Evolutionary conservation across 2,888 invertebrate species (phyloP), one percentile per base, ranked within the genome.

Genomic region (Hydropsyche betteni): DNA sequence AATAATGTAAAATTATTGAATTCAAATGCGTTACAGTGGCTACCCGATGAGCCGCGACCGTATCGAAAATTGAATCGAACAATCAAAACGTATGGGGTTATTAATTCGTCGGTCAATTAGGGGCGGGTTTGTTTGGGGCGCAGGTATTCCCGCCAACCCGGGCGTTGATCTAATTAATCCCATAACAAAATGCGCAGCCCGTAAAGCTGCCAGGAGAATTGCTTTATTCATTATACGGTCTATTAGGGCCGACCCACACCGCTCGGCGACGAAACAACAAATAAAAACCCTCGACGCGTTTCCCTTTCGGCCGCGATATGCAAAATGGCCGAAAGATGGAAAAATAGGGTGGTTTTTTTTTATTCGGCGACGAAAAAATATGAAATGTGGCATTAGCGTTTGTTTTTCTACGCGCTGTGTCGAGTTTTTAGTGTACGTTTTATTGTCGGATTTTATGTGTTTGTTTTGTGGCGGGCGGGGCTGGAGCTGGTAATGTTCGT

Each of bases 151-250:
- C 14, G 3, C 5, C 50, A 33, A 38, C 70, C 16, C 24, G 50
- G 24, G 24, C 50, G 50, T 38, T 58, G 70, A 69, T 61, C 75
- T 69, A 75, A 75, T 75, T 75, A 75, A 75, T 75, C 70, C 75
- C 61, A 58, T 33, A 70, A 70, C 75, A 70, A 75, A 75, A 75
- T 75, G 12, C 53, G 33, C 24, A 7, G 64, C 33, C 74, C 75
- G 34, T 70, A 75, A 75, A 75, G 61, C 70, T 70, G 58, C 51
- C 75, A 14, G 16, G 51, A 70, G 70, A 70, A 75, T 69, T 75
- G 75, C 75, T 75, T 75, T 75, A 75, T 75, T 75, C 70, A 70
- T 70, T 69, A 75, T 61, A 70, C 69, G 75, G 75, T 58, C 61
- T 70, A 75, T 75, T 70, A 69, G 70, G 70, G 51, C 10, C 44